These are phyloP conservation scores for Sinodicranocentrus sp. DNA, from an alignment of 2,888 invertebrate genomes.

Conservation along the genomic window DNA sequence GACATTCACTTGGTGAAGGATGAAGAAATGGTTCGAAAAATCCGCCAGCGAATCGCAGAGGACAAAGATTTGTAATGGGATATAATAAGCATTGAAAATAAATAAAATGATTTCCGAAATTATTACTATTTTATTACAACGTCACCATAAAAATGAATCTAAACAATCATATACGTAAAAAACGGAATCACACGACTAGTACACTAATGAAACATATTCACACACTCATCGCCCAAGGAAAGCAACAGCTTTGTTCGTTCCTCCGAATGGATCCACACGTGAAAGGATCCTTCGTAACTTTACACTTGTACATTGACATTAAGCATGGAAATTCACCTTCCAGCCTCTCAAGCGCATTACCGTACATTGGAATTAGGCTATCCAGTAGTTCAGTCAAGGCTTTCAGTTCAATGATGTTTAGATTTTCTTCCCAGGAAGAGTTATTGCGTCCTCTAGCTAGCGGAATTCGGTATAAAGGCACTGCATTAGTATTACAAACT, in stretches of 20 bases:
- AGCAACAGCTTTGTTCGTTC: too few relatives aligned
- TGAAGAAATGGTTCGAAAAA: constrained; percentile 38
- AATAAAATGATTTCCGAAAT: neutral
- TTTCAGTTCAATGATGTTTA: neutral
- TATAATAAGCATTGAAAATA: neutral
- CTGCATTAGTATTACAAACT: too few relatives aligned
- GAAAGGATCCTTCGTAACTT: too few relatives aligned
- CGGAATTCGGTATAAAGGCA: too few relatives aligned
- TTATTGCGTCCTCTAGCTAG: neutral
- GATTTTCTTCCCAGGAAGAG: neutral
- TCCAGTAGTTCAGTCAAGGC: neutral
- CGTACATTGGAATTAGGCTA: neutral
- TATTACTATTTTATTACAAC: too few relatives aligned
- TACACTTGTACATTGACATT: too few relatives aligned
- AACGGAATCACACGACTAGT: neutral
- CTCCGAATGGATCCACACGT: too few relatives aligned
- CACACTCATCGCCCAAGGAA: too few relatives aligned
- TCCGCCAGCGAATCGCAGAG: constrained; percentile 6
- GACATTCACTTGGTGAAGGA: constrained; percentile 47
- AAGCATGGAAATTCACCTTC: too few relatives aligned
- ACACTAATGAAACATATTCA: neutral
- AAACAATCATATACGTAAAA: too few relatives aligned
- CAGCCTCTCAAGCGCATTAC: neutral
- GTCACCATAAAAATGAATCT: too few relatives aligned
- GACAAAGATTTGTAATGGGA: too few relatives aligned